Percentiles rank a stretch among this genome's conserved stretches.
These are phyloP conservation scores for Hippocampus comes DNA, from an alignment of 2,113 vertebrate genomes.

Conservation along the genomic window DNA sequence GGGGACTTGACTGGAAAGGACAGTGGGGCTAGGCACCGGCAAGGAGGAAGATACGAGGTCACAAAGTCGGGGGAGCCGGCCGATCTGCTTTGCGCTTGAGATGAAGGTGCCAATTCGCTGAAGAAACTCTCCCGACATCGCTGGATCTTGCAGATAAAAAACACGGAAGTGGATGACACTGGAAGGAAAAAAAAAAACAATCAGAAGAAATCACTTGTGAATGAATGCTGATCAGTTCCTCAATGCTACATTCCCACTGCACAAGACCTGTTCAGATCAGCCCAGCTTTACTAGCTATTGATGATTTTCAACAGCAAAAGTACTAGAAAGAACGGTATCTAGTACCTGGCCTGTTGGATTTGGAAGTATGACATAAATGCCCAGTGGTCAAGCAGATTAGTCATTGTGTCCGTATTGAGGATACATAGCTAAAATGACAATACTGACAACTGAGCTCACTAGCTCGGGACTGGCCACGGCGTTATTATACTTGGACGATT, in stretches of 20 bases:
- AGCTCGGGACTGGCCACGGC: too few relatives aligned
- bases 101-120: constrained; percentile 79
- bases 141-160: constrained; percentile 1
- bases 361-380: neutral
- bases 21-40: constrained; percentile 69
- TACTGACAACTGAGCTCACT: too few relatives aligned
- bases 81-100: constrained; percentile 78
- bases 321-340: too few relatives aligned
- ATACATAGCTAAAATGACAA: too few relatives aligned
- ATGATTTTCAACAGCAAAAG: too few relatives aligned
- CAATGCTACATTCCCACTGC: neutral
- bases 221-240: neutral
- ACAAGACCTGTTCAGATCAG: neutral
- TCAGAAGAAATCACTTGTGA: neutral
- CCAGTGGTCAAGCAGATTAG: too few relatives aligned
- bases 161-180: neutral
- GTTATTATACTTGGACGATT: too few relatives aligned
- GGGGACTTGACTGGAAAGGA: constrained; percentile 78
- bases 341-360: too few relatives aligned
- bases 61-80: constrained; percentile 74
- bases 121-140: constrained; percentile 58
- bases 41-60: constrained; percentile 71
- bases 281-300: neutral
- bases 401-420: too few relatives aligned
- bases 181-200: neutral